Evolutionary conservation across 2,113 vertebrate genomes (phyloP).

Genomic region (Anguilla rostrata): DNA sequence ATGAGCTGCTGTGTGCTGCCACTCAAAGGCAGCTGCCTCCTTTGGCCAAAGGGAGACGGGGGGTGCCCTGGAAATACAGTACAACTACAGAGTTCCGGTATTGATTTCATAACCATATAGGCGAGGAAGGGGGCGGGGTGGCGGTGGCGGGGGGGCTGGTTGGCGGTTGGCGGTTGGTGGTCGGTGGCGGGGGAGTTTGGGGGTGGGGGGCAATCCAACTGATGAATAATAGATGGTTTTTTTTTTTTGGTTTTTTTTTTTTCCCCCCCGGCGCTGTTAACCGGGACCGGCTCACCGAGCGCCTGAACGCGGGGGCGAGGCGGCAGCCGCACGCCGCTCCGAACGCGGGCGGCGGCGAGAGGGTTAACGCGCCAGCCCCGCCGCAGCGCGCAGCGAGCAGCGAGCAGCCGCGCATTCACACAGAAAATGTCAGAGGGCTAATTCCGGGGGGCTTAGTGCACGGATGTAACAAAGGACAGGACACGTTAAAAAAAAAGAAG

Average conservation of each 20-base stretch:
- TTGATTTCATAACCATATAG: constrained; percentile 40
- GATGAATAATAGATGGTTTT: constrained; percentile 41
- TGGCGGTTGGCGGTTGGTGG: not conserved
- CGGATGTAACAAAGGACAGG: not conserved
- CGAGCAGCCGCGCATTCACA: not conserved
- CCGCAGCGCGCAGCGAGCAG: not conserved
- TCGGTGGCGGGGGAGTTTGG: not conserved
- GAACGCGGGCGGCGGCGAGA: not conserved
- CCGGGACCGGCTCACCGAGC: not conserved
- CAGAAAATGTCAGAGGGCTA: not conserved
- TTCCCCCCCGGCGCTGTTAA: not conserved
- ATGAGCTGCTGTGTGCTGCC: constrained; percentile 36
- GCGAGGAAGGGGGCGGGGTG: constrained; percentile 8
- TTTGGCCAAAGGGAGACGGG: constrained; percentile 26
- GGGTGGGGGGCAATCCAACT: not conserved
- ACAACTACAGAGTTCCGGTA: constrained; percentile 26
- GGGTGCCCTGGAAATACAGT: constrained; percentile 16
- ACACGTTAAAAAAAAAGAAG: not conserved
- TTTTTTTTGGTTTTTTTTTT: not conserved
- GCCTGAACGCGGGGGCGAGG: too few species aligned
- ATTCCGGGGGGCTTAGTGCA: not conserved
- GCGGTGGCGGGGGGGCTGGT: not conserved
- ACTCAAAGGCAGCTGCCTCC: constrained; percentile 32
- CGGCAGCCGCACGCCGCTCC: not conserved
- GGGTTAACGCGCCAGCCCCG: not conserved